phyloP scores from a whole-genome alignment of 2,113 vertebrate genomes.

The Erythrolamprus reginae region DNA sequence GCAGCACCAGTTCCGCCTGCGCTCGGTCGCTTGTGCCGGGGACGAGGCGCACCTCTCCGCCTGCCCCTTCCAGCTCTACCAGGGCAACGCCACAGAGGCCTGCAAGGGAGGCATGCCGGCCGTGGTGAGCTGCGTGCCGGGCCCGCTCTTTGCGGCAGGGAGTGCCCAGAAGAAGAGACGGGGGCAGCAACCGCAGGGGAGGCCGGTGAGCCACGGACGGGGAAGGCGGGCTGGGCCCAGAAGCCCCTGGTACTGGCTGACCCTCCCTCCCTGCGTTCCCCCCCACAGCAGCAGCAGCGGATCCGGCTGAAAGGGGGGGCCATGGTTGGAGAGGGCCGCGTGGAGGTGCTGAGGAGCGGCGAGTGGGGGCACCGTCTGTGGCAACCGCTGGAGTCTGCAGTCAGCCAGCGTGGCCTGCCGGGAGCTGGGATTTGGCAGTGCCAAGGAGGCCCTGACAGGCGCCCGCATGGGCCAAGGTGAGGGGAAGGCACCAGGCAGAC shows the following conservation, averaged over 20 bases:
- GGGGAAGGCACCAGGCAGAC: neutral
- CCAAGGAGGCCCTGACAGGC: constrained; percentile 87
- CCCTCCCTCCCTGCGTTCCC: neutral
- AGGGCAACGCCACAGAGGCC: constrained; percentile 67
- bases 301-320: constrained; percentile 86
- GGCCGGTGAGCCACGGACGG: constrained; percentile 60
- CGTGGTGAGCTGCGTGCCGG: constrained; percentile 85
- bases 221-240: too few species aligned
- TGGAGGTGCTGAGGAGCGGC: constrained; percentile 84
- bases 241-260: accelerated
- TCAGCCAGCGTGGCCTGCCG: constrained; percentile 93
- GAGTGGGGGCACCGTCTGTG: constrained; percentile 94
- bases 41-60: constrained; percentile 87
- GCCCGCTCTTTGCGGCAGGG: constrained; percentile 69
- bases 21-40: constrained; percentile 84
- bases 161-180: constrained; percentile 72
- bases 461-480: constrained; percentile 94
- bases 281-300: constrained; percentile 68
- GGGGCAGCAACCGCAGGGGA: constrained; percentile 47
- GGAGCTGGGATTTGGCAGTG: constrained; percentile 91
- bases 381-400: constrained; percentile 88
- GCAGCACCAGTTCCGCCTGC: constrained; percentile 78
- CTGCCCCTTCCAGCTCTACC: constrained; percentile 84
- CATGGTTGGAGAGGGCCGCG: constrained; percentile 81
- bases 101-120: constrained; percentile 77